Base-by-base conservation (phyloP, 2,888 invertebrate genomes). In the Drosophila phalerata region DNA sequence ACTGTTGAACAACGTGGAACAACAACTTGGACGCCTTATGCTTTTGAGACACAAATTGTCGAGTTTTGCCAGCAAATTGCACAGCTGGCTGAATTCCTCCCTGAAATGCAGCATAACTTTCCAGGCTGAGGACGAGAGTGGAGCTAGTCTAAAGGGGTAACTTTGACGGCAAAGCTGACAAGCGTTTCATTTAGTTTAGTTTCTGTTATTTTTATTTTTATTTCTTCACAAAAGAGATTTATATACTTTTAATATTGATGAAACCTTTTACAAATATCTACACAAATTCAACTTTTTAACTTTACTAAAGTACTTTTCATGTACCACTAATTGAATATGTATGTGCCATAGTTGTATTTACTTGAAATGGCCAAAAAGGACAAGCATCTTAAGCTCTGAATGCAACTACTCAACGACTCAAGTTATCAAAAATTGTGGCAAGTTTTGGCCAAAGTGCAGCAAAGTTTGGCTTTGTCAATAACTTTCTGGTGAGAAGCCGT, bases 21-120 rank as follows among this genome's bases (percentile, higher is more conserved):
- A 56, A 57, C 48, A 65, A 52, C 48, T 73, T 34, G 57, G 47
- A 62, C 53, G 63, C 70, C 78, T 71, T 65, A 63, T 74, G 77
- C 77, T 67, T 70, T 69, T 67, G 67, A 79, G 70, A 75, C 72
- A 85, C 77, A 82, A 84, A 81, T 82, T 82, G 85, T 85, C 73
- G 73, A 82, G 75, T 81, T 85, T 68, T 71, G 68, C 67, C 60
- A 65, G 81, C 88, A 85, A 83, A 88, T 85, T 85, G 85, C 86
- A 83, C 86, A 79, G 88, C 76, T 85, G 79, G 79, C 68, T 79
- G 81, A 40, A 28, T 78, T 42, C 22, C 45, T 17, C n/a, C 4
- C 37, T 17, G 17, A 9, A 6, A 45, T 11, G 22, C 45, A 37
- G 19, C 0, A 1, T 5, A 49, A 49, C 11, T 49, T 30, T 49